These are phyloP conservation scores for Macaria notata DNA, from an alignment of 2,888 invertebrate species.

Conservation along the genomic window DNA sequence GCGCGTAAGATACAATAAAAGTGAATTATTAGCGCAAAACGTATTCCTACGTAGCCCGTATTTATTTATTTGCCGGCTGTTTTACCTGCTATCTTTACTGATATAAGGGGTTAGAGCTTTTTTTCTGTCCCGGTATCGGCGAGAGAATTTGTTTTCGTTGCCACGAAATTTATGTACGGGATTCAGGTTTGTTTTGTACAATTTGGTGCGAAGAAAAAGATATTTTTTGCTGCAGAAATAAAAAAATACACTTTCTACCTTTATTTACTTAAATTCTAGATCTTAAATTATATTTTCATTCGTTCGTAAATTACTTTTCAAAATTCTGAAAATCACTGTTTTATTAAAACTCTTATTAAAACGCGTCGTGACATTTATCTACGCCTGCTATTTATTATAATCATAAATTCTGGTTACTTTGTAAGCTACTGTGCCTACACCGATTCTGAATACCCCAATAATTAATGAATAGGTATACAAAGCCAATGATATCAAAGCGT, in stretches of 20 bases:
- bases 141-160: conserved; percentile 46
- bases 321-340: too few species aligned
- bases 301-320: too few species aligned
- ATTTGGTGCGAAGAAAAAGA: conserved; percentile 9
- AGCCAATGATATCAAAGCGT: conserved; percentile 41
- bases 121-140: conserved; percentile 46
- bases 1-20: conserved; percentile 80
- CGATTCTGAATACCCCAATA: conserved; percentile 45
- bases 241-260: too few species aligned
- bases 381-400: conserved; percentile 18
- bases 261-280: too few species aligned
- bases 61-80: conserved; percentile 56
- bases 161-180: conserved; percentile 35
- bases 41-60: conserved; percentile 65
- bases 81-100: conserved; percentile 55
- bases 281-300: too few species aligned
- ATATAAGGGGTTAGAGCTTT: conserved; percentile 52
- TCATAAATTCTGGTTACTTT: conserved; percentile 42
- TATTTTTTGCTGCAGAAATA: not conserved
- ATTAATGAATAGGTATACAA: conserved; percentile 56
- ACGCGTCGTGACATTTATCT: too few species aligned
- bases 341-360: too few species aligned
- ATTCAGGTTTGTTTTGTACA: conserved; percentile 19
- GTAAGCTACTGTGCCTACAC: conserved; percentile 33
- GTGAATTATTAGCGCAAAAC: conserved; percentile 78